phyloP scores from a whole-genome alignment of 35 echinoderm and acorn worm genomes.

The Strongylocentrotus purpuratus region DNA sequence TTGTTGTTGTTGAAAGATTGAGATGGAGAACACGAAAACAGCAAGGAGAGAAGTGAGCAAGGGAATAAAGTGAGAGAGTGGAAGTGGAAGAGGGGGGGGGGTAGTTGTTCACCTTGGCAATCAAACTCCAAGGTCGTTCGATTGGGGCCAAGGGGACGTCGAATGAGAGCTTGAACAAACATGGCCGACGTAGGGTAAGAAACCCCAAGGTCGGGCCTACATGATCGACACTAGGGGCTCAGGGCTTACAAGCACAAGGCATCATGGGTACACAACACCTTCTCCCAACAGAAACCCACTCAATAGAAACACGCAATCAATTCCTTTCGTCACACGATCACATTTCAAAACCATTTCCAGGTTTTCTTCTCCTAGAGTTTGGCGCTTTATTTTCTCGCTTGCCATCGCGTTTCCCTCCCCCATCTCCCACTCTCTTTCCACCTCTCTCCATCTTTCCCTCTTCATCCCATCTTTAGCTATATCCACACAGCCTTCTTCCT shows the following conservation, averaged over 20 bases:
- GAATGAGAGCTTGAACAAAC: conserved; percentile 40
- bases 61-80: conserved; percentile 11
- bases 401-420: conserved; percentile 5
- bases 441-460: not conserved
- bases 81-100: conserved; percentile 23
- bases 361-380: not conserved
- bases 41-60: not conserved
- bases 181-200: conserved; percentile 33
- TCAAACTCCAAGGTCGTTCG: conserved; percentile 52
- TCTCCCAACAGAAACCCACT: conserved; percentile 36
- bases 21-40: not conserved
- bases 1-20: not conserved
- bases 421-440: not conserved
- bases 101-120: conserved; percentile 46
- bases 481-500: conserved; percentile 30
- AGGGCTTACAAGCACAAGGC: conserved; percentile 37
- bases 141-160: conserved; percentile 44
- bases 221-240: conserved; percentile 38
- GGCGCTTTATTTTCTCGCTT: conserved; percentile 26
- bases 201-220: conserved; percentile 45
- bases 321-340: conserved; percentile 37
- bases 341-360: conserved; percentile 50
- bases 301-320: conserved; percentile 57
- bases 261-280: conserved; percentile 48
- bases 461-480: conserved; percentile 13